phyloP scores from a whole-genome alignment of 2,113 vertebrate species.

The Sinocyclocheilus maitianheensis region DNA sequence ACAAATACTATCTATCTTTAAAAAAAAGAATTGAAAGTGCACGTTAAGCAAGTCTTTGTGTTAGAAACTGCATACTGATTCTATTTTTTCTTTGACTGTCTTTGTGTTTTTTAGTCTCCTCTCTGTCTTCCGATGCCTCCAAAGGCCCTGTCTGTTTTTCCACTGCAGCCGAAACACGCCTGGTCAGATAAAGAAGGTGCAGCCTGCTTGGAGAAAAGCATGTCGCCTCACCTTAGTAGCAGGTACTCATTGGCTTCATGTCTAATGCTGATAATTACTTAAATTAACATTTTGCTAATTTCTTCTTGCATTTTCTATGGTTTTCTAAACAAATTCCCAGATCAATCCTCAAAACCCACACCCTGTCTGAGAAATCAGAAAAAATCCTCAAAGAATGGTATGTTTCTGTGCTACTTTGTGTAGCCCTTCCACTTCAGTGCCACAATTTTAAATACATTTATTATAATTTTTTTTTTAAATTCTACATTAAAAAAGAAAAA shows the following conservation, averaged over 20 bases:
- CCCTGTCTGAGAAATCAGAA: constrained; percentile 80
- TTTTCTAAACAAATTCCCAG: constrained; percentile 56
- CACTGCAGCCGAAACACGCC: constrained; percentile 69
- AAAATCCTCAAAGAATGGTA: constrained; percentile 93
- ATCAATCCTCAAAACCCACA: constrained; percentile 62
- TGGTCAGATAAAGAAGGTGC: constrained; percentile 69
- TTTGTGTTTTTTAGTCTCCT: constrained; percentile 33
- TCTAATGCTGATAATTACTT: not conserved
- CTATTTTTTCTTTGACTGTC: not conserved
- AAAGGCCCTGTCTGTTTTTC: constrained; percentile 57
- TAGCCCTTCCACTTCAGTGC: too few relatives aligned
- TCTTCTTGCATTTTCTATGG: not conserved
- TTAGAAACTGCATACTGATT: not conserved
- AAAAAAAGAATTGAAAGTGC: not conserved
- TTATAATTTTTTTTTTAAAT: too few relatives aligned
- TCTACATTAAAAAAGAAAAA: too few relatives aligned
- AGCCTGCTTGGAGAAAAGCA: constrained; percentile 49
- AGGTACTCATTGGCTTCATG: constrained; percentile 69
- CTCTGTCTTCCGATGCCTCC: constrained; percentile 29
- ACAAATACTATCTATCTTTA: not conserved
- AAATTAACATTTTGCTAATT: not conserved
- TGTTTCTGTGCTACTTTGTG: constrained; percentile 46
- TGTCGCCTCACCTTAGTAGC: constrained; percentile 55
- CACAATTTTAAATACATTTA: too few relatives aligned
- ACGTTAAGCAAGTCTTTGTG: not conserved